Conservation (phyloP, 2,888 invertebrate genomes). For the Entomobrya multifasciata region DNA sequence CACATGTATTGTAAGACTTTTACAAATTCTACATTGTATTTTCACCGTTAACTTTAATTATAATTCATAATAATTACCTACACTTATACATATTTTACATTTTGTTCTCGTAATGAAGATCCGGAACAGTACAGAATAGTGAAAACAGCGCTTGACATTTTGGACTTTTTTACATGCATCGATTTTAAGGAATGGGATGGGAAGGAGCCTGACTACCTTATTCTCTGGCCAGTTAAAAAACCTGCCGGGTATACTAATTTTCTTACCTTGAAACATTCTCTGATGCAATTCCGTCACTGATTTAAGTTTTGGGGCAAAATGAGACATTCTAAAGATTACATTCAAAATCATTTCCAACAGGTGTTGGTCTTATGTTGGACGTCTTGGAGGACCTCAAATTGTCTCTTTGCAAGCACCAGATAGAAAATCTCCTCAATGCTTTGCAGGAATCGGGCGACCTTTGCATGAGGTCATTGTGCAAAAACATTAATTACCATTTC, state of each 20-base stretch:
- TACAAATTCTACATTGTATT: not conserved
- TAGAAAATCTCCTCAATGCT: conserved; percentile 85
- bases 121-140: conserved; percentile 84
- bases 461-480: conserved; percentile 84
- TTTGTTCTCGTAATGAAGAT: conserved; percentile 81
- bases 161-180: conserved; percentile 86
- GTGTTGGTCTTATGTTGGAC: conserved; percentile 90
- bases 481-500: too few species aligned
- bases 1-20: conserved; percentile 83
- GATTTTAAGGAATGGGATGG: conserved; percentile 86
- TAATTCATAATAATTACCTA: too few species aligned
- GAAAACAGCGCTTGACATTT: conserved; percentile 84
- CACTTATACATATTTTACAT: too few species aligned
- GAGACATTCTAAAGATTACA: not conserved
- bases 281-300: not conserved
- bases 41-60: too few species aligned
- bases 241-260: conserved; percentile 81
- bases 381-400: conserved; percentile 88
- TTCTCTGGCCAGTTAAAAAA: conserved; percentile 86
- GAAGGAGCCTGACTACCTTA: conserved; percentile 84
- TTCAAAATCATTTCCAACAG: conserved; percentile 80
- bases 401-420: conserved; percentile 87
- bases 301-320: conserved; percentile 1
- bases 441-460: conserved; percentile 87
- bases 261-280: too few species aligned